phyloP scores from a whole-genome alignment of 2,797 vertebrate species.

The Falco naumanni region DNA sequence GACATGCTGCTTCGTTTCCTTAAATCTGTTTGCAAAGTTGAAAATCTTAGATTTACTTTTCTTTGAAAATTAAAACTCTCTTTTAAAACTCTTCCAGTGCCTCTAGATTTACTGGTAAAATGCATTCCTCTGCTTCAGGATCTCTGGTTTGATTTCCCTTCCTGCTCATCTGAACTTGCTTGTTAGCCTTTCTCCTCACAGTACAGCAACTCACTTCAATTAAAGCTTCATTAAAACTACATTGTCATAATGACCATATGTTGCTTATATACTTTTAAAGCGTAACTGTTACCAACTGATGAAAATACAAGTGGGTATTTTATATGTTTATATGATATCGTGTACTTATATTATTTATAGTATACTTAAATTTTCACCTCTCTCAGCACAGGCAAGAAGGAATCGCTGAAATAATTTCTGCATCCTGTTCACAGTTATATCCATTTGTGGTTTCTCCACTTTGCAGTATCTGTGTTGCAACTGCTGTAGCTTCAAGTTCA shows the following conservation, averaged over 20 bases:
- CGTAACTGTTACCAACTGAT: constrained; percentile 33
- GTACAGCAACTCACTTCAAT: constrained; percentile 35
- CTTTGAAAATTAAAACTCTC: background rate
- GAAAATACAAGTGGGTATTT: constrained; percentile 55
- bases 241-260: constrained; percentile 38
- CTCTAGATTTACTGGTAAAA: background rate
- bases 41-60: background rate
- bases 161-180: background rate
- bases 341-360: constrained; percentile 14
- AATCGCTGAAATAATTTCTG: background rate
- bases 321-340: background rate
- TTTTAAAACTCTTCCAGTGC: background rate
- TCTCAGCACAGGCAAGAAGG: background rate
- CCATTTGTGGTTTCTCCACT: background rate
- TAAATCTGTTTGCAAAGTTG: background rate
- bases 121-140: background rate
- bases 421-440: background rate
- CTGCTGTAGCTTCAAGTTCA: background rate
- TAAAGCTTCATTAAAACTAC: constrained; percentile 53
- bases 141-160: background rate
- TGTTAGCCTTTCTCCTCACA: constrained; percentile 9
- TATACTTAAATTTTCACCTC: constrained; percentile 4
- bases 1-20: background rate
- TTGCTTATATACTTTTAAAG: constrained; percentile 43
- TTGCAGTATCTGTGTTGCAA: background rate